phyloP scores from a whole-genome alignment of 2,113 vertebrate species.

The Lophius piscatorius region DNA sequence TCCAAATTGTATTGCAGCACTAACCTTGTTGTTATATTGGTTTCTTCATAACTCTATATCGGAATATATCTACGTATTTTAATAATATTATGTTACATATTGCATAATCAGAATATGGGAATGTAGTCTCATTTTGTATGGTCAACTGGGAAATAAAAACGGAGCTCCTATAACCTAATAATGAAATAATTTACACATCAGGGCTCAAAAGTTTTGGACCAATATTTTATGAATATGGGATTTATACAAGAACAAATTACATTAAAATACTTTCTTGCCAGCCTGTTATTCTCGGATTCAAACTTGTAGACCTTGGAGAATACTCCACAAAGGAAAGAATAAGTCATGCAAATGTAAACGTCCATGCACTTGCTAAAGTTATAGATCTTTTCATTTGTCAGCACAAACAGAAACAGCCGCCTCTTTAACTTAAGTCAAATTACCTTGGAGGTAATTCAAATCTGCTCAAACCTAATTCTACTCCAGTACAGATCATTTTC shows the following conservation, averaged over 20 bases:
- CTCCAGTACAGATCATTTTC: neutral
- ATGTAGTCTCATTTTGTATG: slow-evolving; percentile 52
- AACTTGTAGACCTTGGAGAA: slow-evolving; percentile 6
- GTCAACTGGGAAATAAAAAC: slow-evolving; percentile 73
- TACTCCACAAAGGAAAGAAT: slow-evolving; percentile 7
- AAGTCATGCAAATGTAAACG: neutral
- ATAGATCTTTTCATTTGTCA: neutral
- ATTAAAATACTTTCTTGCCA: slow-evolving; percentile 56
- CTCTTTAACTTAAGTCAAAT: neutral
- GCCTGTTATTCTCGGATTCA: slow-evolving; percentile 10
- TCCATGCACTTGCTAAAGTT: neutral
- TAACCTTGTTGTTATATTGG: slow-evolving; percentile 44
- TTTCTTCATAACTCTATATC: slow-evolving; percentile 34
- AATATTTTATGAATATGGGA: slow-evolving; percentile 30
- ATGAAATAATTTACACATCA: slow-evolving; percentile 44
- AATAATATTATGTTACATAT: slow-evolving; percentile 14
- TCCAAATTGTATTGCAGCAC: too few relatives aligned
- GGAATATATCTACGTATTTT: slow-evolving; percentile 38
- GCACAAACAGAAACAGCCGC: neutral
- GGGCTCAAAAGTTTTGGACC: slow-evolving; percentile 38
- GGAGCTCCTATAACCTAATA: slow-evolving; percentile 52
- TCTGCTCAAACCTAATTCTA: neutral
- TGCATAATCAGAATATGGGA: slow-evolving; percentile 50
- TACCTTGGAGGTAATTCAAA: slow-evolving; percentile 1
- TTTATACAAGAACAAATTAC: slow-evolving; percentile 52